Evolutionary conservation across 30 jellyfish, hydroid and myxozoan genomes (phyloP).

Genomic region (Calvadosia cruxmelitensis): DNA sequence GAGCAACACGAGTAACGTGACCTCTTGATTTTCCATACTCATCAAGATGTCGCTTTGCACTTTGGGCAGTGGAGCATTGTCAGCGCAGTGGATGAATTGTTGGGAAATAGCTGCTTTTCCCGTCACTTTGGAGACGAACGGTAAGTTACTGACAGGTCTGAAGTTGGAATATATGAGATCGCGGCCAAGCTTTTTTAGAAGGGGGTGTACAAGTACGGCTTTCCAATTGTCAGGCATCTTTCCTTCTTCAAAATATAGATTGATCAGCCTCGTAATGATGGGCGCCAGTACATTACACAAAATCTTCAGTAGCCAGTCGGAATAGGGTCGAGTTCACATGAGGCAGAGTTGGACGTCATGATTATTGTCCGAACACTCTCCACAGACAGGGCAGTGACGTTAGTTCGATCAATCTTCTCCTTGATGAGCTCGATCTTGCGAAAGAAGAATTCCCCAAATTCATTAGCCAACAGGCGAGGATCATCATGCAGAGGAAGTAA

Average conservation of each 20-base stretch:
- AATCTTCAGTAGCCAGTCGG: no score
- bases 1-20: no score
- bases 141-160: constrained; percentile 27
- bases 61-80: constrained; percentile 6
- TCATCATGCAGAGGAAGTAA: no score
- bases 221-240: constrained; percentile 15
- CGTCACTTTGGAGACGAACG: constrained; percentile 17
- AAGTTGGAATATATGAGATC: constrained; percentile 11
- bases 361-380: no score
- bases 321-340: no score
- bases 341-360: no score
- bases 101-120: constrained; percentile 16
- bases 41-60: constrained; percentile 12
- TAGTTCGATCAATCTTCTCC: no score
- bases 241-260: constrained; percentile 1
- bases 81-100: constrained; percentile 7
- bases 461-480: no score
- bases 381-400: no score
- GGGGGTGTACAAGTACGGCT: constrained; percentile 11
- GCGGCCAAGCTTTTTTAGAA: constrained; percentile 20
- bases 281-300: no score
- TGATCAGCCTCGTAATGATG: constrained; percentile 8
- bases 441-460: no score
- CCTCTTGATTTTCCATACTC: constrained; percentile 18
- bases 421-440: no score